Percentiles rank a stretch among this genome's conserved stretches.
Conservation (phyloP, 2,113 vertebrate genomes). For the Salminus brasiliensis region DNA sequence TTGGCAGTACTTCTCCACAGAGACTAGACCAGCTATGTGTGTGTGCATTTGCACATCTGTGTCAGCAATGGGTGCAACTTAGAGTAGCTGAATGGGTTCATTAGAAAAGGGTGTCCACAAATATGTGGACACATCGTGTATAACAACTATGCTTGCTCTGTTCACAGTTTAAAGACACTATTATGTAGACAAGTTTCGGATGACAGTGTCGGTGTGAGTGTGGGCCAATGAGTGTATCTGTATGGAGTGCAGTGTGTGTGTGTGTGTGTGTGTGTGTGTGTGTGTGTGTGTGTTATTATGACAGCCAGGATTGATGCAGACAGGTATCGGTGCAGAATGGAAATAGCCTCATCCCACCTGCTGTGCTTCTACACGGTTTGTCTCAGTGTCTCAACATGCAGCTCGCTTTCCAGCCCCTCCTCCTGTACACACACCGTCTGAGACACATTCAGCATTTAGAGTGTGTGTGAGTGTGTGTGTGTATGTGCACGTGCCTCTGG, state of each 20-base stretch:
- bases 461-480: constrained; percentile 5
- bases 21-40: too few relatives aligned
- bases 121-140: too few relatives aligned
- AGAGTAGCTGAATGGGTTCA: too few relatives aligned
- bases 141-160: too few relatives aligned
- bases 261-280: not conserved
- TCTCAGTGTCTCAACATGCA: not conserved
- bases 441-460: not conserved
- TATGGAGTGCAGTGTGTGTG: not conserved
- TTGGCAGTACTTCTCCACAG: too few relatives aligned
- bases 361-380: not conserved
- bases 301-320: not conserved
- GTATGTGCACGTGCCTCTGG: not conserved
- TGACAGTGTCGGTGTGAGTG: too few relatives aligned
- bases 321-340: not conserved
- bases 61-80: too few relatives aligned
- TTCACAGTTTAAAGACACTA: too few relatives aligned
- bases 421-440: not conserved
- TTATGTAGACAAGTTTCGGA: too few relatives aligned
- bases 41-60: too few relatives aligned
- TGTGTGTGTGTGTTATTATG: not conserved
- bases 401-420: not conserved
- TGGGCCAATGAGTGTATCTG: too few relatives aligned
- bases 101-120: too few relatives aligned
- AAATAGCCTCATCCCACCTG: not conserved